phyloP scores from a whole-genome alignment of 2,113 vertebrate species.

The Chaenocephalus aceratus region DNA sequence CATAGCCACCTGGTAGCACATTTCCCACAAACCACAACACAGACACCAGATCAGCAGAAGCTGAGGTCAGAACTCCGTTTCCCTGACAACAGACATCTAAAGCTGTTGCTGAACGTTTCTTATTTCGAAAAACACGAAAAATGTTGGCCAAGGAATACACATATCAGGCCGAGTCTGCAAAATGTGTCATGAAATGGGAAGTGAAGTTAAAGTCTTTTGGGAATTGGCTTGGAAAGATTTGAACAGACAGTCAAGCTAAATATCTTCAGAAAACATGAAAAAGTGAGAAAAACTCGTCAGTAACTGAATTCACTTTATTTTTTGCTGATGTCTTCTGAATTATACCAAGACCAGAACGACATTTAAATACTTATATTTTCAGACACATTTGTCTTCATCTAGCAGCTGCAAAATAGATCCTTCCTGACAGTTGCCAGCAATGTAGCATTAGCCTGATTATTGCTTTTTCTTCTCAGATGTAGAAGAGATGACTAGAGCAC shows the following conservation, averaged over 20 bases:
- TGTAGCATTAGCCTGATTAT: constrained; percentile 1
- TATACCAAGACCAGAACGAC: neutral
- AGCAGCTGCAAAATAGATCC: constrained; percentile 4
- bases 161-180: constrained; percentile 39
- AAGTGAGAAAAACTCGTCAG: neutral
- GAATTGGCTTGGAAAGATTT: constrained; percentile 12
- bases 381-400: neutral
- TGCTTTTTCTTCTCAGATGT: constrained; percentile 24
- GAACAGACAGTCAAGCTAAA: constrained; percentile 4
- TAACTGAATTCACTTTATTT: neutral
- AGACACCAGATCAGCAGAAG: constrained; percentile 24
- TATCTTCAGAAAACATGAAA: neutral
- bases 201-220: constrained; percentile 31
- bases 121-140: constrained; percentile 44
- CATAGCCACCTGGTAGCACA: constrained; percentile 32
- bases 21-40: constrained; percentile 29
- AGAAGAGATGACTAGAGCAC: constrained; percentile 26
- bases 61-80: constrained; percentile 38
- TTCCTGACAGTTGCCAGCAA: constrained; percentile 1
- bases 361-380: neutral
- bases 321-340: neutral
- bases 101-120: constrained; percentile 31
- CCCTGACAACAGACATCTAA: constrained; percentile 43
- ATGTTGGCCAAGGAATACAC: constrained; percentile 45
- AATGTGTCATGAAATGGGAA: constrained; percentile 52